Conservation (phyloP, 2,888 invertebrate species). For the Drosophila multiciliata region DNA sequence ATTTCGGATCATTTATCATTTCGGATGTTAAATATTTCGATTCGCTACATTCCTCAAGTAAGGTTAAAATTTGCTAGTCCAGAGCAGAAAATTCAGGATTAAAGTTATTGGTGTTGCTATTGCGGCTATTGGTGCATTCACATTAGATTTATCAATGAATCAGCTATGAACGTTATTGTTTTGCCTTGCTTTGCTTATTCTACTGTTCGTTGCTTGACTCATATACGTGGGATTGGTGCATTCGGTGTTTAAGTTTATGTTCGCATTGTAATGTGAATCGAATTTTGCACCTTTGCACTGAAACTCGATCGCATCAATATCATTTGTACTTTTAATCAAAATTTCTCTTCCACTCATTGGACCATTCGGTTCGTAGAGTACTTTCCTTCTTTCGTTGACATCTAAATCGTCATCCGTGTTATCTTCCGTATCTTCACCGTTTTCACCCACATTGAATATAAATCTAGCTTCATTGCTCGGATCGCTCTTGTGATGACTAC, state of each 20-base stretch:
- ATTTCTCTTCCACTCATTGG: slow-evolving; percentile 66
- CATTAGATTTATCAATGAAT: slow-evolving; percentile 50
- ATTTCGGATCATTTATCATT: slow-evolving; percentile 69
- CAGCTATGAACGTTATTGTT: slow-evolving; percentile 59
- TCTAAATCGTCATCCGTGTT: slow-evolving; percentile 56
- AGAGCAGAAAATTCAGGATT: slow-evolving; percentile 77
- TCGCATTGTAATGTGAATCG: slow-evolving; percentile 26
- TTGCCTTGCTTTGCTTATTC: slow-evolving; percentile 15
- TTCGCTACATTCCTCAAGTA: slow-evolving; percentile 75
- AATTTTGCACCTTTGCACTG: slow-evolving; percentile 49
- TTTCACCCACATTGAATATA: slow-evolving; percentile 68
- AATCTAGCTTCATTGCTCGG: slow-evolving; percentile 69
- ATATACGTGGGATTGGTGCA: slow-evolving; percentile 28
- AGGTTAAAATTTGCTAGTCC: slow-evolving; percentile 77
- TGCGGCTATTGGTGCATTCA: slow-evolving; percentile 47
- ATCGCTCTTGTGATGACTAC: slow-evolving; percentile 58
- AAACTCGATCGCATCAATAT: slow-evolving; percentile 76
- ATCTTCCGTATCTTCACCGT: slow-evolving; percentile 68
- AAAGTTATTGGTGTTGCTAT: slow-evolving; percentile 58
- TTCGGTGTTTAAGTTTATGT: slow-evolving; percentile 23
- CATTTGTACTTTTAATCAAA: slow-evolving; percentile 74
- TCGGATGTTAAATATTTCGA: slow-evolving; percentile 76
- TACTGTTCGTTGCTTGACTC: slow-evolving; percentile 17
- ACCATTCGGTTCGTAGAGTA: slow-evolving; percentile 61
- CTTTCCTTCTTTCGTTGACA: slow-evolving; percentile 25